A percentile compares a stretch with the other conserved stretches of the same genome.
phyloP scores from a whole-genome alignment of 30 jellyfish, hydroid and myxozoan genomes.

The Pseudorhiza aurosa region DNA sequence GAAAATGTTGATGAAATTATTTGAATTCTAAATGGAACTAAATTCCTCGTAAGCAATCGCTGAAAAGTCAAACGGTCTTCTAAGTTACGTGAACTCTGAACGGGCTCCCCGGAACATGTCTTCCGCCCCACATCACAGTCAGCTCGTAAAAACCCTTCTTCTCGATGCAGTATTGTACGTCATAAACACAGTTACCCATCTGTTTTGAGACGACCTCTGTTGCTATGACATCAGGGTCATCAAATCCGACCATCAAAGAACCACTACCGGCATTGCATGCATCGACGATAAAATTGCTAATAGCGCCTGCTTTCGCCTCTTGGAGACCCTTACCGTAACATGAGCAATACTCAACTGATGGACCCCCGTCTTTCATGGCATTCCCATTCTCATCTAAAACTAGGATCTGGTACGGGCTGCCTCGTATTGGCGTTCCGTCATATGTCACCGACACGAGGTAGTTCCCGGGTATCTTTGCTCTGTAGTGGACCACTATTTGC shows the following conservation, averaged over 20 bases:
- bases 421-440: slow-evolving; percentile 87
- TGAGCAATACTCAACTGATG: slow-evolving; percentile 47
- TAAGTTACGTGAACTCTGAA: slow-evolving; percentile 64
- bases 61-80: no score
- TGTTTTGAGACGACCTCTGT: slow-evolving; percentile 83
- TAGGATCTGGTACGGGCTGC: slow-evolving; percentile 78
- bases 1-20: no score
- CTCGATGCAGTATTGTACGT: slow-evolving; percentile 69
- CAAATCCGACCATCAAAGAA: slow-evolving; percentile 81
- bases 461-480: slow-evolving; percentile 72
- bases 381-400: slow-evolving; percentile 63
- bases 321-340: slow-evolving; percentile 66
- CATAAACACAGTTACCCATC: slow-evolving; percentile 83
- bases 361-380: slow-evolving; percentile 11
- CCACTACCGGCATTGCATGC: slow-evolving; percentile 91
- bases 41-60: no score
- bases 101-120: slow-evolving; percentile 84
- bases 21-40: no score
- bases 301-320: slow-evolving; percentile 70
- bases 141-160: slow-evolving; percentile 65
- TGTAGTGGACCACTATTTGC: slow-evolving; percentile 55
- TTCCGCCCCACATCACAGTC: slow-evolving; percentile 84
- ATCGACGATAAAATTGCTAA: slow-evolving; percentile 76
- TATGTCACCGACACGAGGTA: slow-evolving; percentile 71
- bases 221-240: slow-evolving; percentile 66